Conservation (phyloP, 1,140 invertebrate genomes). For the Psix sp. region DNA sequence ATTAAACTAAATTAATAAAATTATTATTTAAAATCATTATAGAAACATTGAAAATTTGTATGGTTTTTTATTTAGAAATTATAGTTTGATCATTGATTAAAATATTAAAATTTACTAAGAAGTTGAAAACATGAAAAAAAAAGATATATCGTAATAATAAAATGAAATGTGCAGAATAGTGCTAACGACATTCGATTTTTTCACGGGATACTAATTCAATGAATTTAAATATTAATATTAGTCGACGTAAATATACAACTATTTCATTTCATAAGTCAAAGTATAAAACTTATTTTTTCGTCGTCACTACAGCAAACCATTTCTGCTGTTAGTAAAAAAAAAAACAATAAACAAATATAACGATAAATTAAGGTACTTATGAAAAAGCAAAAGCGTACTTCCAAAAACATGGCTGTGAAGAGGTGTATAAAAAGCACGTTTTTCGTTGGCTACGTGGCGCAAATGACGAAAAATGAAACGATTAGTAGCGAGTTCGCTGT, state of each 20-base stretch:
- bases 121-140: no score
- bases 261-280: neutral
- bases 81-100: no score
- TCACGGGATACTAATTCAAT: no score
- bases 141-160: no score
- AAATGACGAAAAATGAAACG: slow-evolving; percentile 50
- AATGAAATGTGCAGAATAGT: no score
- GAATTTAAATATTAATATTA: neutral
- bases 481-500: slow-evolving; percentile 68
- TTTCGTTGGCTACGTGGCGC: slow-evolving; percentile 49
- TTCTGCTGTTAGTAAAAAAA: slow-evolving; percentile 58
- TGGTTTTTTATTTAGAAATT: no score
- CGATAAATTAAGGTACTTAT: slow-evolving; percentile 7
- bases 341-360: slow-evolving; percentile 5
- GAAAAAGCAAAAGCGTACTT: slow-evolving; percentile 76
- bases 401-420: slow-evolving; percentile 77
- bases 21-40: no score
- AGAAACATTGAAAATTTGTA: no score
- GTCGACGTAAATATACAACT: neutral
- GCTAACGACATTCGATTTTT: no score
- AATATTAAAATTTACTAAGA: no score
- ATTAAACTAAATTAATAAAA: no score
- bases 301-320: slow-evolving; percentile 13
- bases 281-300: no score
- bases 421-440: slow-evolving; percentile 53